Conservation (phyloP, 1,140 invertebrate genomes). For the Panagrolaimus sp. region DNA sequence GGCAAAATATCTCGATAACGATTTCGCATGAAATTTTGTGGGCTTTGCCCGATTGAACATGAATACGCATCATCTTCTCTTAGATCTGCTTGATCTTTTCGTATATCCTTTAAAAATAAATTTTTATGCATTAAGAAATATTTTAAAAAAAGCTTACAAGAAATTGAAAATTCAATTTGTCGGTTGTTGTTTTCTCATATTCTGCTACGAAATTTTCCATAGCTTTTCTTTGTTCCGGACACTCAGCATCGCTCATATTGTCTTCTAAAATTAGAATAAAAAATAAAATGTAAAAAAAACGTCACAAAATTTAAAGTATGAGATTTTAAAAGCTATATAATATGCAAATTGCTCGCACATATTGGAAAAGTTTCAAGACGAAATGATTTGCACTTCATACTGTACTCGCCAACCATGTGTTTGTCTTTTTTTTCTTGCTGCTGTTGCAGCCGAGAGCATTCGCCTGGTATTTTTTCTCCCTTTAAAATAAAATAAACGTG, state of each 20-base stretch:
- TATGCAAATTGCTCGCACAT: constrained; percentile 17
- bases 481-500: neutral
- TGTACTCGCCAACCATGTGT: neutral
- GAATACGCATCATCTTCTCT: constrained; percentile 25
- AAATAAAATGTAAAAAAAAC: constrained; percentile 4
- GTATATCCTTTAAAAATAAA: constrained; percentile 21
- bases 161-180: constrained; percentile 25
- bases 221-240: constrained; percentile 18
- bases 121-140: neutral
- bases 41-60: constrained; percentile 16
- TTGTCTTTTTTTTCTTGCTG: neutral
- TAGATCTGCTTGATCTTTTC: constrained; percentile 20
- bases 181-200: neutral
- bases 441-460: neutral
- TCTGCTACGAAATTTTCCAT: constrained; percentile 22
- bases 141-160: neutral
- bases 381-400: neutral
- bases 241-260: constrained; percentile 21
- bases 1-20: constrained; percentile 27
- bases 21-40: constrained; percentile 17
- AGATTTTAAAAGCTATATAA: neutral
- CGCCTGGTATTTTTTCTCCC: too few relatives aligned
- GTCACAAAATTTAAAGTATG: neutral
- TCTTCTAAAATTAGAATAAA: neutral
- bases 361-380: neutral